A percentile compares a stretch with the other conserved stretches of the same genome.
phyloP scores from a whole-genome alignment of 2,888 invertebrate species.

The Hydrotaea cyrtoneurina region DNA sequence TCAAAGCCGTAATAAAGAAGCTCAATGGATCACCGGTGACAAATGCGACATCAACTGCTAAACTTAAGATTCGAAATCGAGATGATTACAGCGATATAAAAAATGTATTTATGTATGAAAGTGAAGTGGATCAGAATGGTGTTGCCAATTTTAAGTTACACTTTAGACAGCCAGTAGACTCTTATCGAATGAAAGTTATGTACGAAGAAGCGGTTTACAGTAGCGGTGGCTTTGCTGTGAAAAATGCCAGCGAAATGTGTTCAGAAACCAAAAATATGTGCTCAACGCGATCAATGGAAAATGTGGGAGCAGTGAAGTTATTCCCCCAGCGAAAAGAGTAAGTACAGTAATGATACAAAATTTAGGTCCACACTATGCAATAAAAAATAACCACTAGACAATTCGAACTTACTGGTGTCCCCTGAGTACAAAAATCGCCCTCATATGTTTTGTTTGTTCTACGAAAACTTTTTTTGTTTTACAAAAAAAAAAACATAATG shows the following conservation, averaged over 20 bases:
- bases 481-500: no score
- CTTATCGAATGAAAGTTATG: background rate
- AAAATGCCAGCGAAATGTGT: background rate
- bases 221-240: background rate
- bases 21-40: constrained; percentile 81
- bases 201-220: constrained; percentile 4
- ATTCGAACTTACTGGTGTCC: no score
- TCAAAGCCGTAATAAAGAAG: constrained; percentile 86
- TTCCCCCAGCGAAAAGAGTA: constrained; percentile 34
- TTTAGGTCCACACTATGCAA: no score
- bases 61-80: constrained; percentile 50
- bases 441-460: no score
- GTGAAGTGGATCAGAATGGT: constrained; percentile 7
- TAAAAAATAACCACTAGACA: no score
- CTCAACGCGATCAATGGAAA: background rate
- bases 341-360: no score
- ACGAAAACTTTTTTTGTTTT: no score
- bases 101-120: constrained; percentile 12
- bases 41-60: constrained; percentile 83
- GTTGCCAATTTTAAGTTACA: constrained; percentile 3
- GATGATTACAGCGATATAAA: background rate
- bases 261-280: background rate
- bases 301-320: background rate
- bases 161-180: background rate
- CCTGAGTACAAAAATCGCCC: no score